A percentile compares a stretch with the other conserved stretches of the same genome.
These are phyloP conservation scores for Nephila pilipes DNA, from an alignment of 1,140 invertebrate genomes.

Conservation along the genomic window DNA sequence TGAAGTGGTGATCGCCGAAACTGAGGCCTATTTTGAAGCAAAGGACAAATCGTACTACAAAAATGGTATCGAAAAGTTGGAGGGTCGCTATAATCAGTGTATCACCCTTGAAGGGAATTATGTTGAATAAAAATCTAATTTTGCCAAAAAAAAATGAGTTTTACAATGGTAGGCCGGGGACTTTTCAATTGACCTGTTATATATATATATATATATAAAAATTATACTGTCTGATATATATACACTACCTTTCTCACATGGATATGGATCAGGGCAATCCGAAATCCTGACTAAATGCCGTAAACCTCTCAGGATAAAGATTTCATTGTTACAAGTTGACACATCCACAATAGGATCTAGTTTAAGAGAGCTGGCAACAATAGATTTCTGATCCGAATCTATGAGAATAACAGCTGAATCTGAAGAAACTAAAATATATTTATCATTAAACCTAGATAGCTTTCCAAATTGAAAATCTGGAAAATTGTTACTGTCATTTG, in stretches of 20 bases:
- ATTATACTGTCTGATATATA: background rate
- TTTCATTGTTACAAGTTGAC: conserved; percentile 88
- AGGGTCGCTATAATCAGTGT: too few relatives aligned
- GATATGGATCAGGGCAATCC: conserved; percentile 38
- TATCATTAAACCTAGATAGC: conserved; percentile 86
- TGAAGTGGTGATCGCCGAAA: background rate
- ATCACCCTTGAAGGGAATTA: too few relatives aligned
- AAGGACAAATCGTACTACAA: too few relatives aligned
- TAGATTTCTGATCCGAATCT: conserved; percentile 85
- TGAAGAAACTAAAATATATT: conserved; percentile 88
- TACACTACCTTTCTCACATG: conserved; percentile 48
- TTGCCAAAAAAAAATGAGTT: too few relatives aligned
- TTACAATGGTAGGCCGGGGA: too few relatives aligned
- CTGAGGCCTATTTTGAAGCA: too few relatives aligned
- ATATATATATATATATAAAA: background rate
- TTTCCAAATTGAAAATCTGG: conserved; percentile 86
- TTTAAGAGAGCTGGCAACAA: conserved; percentile 82
- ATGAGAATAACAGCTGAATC: conserved; percentile 88
- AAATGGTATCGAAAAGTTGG: too few relatives aligned
- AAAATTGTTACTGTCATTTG: conserved; percentile 79
- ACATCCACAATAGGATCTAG: conserved; percentile 83
- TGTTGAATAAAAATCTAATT: too few relatives aligned
- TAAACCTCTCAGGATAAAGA: conserved; percentile 88
- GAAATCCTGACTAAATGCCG: conserved; percentile 85
- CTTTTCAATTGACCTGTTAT: too few relatives aligned